Evolutionary conservation across 1,140 invertebrate species (phyloP).

Genomic region (Uloborus diversus): DNA sequence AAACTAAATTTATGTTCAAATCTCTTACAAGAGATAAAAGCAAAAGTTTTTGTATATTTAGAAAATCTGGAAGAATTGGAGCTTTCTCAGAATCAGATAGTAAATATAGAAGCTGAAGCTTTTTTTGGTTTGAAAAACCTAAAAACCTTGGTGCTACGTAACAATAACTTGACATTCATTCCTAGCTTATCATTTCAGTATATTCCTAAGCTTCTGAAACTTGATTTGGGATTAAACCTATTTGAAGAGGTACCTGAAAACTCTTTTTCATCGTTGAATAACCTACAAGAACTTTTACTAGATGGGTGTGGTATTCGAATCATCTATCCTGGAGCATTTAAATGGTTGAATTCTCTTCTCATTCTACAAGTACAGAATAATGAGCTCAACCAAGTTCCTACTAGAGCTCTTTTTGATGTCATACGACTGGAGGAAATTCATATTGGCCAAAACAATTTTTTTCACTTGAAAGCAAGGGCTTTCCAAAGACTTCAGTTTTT

Average conservation of each 20-base stretch:
- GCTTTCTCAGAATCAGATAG: conserved; percentile 85
- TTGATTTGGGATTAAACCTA: conserved; percentile 84
- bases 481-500: conserved; percentile 58
- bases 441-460: conserved; percentile 59
- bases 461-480: conserved; percentile 31
- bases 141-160: conserved; percentile 81
- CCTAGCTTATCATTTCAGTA: conserved; percentile 74
- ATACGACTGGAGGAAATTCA: conserved; percentile 58
- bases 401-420: conserved; percentile 76
- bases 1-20: conserved; percentile 84
- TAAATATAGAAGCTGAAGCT: conserved; percentile 78
- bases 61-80: conserved; percentile 84
- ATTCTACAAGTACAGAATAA: conserved; percentile 82
- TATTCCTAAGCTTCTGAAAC: conserved; percentile 69
- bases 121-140: conserved; percentile 80
- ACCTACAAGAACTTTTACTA: conserved; percentile 79
- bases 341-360: conserved; percentile 76
- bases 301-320: conserved; percentile 80
- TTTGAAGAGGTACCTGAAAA: conserved; percentile 73
- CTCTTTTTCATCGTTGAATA: conserved; percentile 71
- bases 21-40: conserved; percentile 79
- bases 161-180: conserved; percentile 78
- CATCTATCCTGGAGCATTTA: conserved; percentile 78
- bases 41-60: conserved; percentile 78
- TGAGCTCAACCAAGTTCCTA: conserved; percentile 77